phyloP scores from a whole-genome alignment of 2,797 vertebrate genomes.

The Gambelia wislizenii region DNA sequence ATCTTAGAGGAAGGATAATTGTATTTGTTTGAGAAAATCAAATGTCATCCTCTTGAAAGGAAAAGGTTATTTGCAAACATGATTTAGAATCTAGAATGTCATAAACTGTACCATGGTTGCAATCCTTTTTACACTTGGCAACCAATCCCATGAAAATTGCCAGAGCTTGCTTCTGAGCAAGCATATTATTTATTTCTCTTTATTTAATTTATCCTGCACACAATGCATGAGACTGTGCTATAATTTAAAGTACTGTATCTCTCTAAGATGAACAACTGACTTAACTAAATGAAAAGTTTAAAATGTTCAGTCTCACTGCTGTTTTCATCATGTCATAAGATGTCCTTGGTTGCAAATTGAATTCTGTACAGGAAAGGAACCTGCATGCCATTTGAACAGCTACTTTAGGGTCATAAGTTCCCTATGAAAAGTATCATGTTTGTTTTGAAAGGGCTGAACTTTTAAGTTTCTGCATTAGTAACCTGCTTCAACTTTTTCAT shows the following conservation, averaged over 20 bases:
- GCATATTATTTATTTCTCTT: not conserved
- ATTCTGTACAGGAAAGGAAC: not conserved
- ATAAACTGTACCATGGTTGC: not conserved
- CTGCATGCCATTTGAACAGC: not conserved
- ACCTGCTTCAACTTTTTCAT: not conserved
- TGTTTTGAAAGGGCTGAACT: not conserved
- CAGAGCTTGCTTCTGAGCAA: not conserved
- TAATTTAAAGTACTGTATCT: not conserved
- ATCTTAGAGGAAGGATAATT: conserved; percentile 26
- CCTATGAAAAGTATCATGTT: not conserved
- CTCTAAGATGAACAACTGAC: not conserved
- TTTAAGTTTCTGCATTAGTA: not conserved
- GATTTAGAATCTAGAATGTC: not conserved
- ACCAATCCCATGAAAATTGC: not conserved
- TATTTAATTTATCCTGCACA: not conserved
- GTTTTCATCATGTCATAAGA: not conserved
- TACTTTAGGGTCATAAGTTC: not conserved
- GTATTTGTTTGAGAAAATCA: conserved; percentile 14
- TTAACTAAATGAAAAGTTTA: not conserved
- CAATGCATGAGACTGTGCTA: not conserved
- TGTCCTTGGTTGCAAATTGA: not conserved
- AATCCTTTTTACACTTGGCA: not conserved
- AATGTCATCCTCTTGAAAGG: conserved; percentile 13
- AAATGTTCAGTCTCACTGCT: not conserved
- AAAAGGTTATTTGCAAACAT: not conserved